Base-by-base conservation (phyloP, 2,113 vertebrate species). In the Lamprologus ornatipinnis region DNA sequence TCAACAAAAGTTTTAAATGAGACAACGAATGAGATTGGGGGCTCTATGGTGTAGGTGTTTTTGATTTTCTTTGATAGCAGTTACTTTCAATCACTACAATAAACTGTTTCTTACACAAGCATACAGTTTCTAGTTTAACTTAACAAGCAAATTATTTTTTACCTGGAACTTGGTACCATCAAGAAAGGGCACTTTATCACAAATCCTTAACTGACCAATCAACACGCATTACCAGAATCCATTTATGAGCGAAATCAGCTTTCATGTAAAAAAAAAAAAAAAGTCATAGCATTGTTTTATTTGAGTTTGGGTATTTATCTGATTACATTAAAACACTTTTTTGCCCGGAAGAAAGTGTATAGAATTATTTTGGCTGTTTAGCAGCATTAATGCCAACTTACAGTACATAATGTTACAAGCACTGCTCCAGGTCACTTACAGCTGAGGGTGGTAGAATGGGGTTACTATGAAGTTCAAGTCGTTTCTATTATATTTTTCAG, bases 311-410 rank as follows among this genome's bases (percentile, higher is more conserved):
- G 35, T 40, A 70, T 63, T 63, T 63, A 63, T 70, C 65, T 15
- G 13, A 73, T 73, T 45, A 42, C 5, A 45, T 26, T 73, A 23
- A 45, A 73, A 45, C 33, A 70, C n/a, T 4, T 70, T 45, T 73
- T 2, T 73, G 13, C 8, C 37, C 0, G 2, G 21, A 0, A 73
- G 13, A 73, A 73, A 6, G 8, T 73, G 0, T 73, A 5, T 45
- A 26, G 21, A 70, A 42, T 42, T 70, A 15, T 70, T 70, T 42
- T 70, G 13, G 65, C 37, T 70, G 7, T 15, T 42, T 26, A 23
- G n/a, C n/a, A 14, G 37, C 65, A 42, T 70, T 70, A 42, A 70
- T 42, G n/a, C 1, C 35, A 42, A 42, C 65, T 42, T 23, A 68
- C 11, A 40, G 37, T 70, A 70, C 9, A 4, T 21, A 13, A 21